These are phyloP conservation scores for Sialis fuliginosa DNA, from an alignment of 2,888 invertebrate species.

Conservation along the genomic window DNA sequence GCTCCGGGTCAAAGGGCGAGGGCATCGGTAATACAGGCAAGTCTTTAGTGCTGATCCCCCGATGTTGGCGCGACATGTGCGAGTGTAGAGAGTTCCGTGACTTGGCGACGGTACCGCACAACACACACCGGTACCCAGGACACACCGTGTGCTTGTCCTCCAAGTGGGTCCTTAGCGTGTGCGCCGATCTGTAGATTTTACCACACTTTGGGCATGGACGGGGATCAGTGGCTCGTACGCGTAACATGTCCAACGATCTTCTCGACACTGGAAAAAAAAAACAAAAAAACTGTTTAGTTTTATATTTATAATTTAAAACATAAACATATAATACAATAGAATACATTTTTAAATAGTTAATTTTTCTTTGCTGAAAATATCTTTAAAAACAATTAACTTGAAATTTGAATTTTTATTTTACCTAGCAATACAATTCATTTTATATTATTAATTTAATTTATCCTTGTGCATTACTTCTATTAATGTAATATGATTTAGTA, in stretches of 20 bases:
- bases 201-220: constrained; percentile 86
- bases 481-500: too few relatives aligned
- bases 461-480: too few relatives aligned
- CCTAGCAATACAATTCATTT: too few relatives aligned
- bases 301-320: too few relatives aligned
- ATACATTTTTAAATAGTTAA: neutral
- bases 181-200: constrained; percentile 81
- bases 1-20: constrained; percentile 75
- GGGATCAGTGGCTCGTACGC: constrained; percentile 82
- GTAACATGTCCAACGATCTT: constrained; percentile 64
- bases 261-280: constrained; percentile 40
- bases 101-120: constrained; percentile 85
- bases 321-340: too few relatives aligned
- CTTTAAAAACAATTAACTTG: too few relatives aligned
- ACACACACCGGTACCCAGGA: constrained; percentile 78
- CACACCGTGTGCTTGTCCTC: constrained; percentile 90
- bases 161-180: constrained; percentile 76
- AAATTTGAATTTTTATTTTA: too few relatives aligned
- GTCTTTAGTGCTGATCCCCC: constrained; percentile 86
- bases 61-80: constrained; percentile 85
- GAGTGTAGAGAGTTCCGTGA: constrained; percentile 83
- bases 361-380: neutral
- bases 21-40: constrained; percentile 86
- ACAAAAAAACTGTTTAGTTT: constrained; percentile 1
- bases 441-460: too few relatives aligned